Evolutionary conservation across 2,797 vertebrate genomes (phyloP), one percentile per base, ranked within the genome.

Genomic region (Heterohyrax brucei): DNA sequence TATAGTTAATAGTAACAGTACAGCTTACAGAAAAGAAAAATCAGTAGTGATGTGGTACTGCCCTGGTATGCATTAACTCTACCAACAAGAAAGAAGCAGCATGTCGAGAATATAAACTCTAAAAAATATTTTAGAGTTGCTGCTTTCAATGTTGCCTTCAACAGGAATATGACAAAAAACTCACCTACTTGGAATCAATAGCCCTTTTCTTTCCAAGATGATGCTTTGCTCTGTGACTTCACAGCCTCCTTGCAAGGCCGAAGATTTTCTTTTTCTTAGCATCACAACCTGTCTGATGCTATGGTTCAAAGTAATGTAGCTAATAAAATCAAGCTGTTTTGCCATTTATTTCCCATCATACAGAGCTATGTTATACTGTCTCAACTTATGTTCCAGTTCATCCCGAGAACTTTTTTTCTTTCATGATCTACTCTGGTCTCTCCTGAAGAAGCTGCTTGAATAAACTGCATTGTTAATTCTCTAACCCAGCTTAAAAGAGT

Each of bases 181-280:
- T 13, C 53, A 56, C 53, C 22, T n/a, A 81, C 61, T n/a, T 61
- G 56, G 53, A 81, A 81, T 59, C 10, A 26, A 5, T 12, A 61
- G 21, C n/a, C 39, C 26, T 62, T 82, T 64, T 22, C 26, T 62
- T 62, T 82, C 80, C 24, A 46, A 82, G 13, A 64, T 3, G 39
- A 28, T 8, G 33, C 59, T 44, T 50, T 64, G 22, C 33, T 82
- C 62, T 82, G 26, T 30, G 26, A 10, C 16, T 28, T 26, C 28
- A 82, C 22, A 62, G 24, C 28, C 33, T 82, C 39, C 56, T 64
- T 82, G 7, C 44, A 26, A 28, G 80, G 44, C 39, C 39, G 44
- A 97, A 96, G 96, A 81, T 95, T 97, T 95, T 96, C 95, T 97
- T 96, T 96, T 94, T 95, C 87, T 76, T 39, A 39, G 44, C 33